Conservation (phyloP, 92 coral and sea anemone genomes). For the Epizoanthus rinbou region DNA sequence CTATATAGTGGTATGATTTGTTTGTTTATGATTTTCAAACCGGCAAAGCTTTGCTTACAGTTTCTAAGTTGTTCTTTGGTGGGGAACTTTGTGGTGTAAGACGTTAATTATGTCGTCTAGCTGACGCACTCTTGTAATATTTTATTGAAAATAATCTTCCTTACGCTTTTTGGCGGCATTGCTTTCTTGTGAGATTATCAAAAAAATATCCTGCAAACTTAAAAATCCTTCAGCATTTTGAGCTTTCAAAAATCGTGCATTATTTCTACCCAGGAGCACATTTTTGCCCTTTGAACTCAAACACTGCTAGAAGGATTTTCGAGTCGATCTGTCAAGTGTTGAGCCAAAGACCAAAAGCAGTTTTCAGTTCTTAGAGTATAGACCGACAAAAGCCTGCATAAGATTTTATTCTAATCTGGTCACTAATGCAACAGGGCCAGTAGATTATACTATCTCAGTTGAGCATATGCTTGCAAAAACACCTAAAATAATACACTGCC, state of each 20-base stretch:
- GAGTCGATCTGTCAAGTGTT: constrained; percentile 5
- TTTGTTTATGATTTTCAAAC: constrained; percentile 10
- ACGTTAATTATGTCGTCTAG: constrained; percentile 21
- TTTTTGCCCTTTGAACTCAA: constrained; percentile 24
- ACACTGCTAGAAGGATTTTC: not conserved
- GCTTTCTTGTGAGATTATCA: not conserved
- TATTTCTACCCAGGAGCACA: constrained; percentile 16
- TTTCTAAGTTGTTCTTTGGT: not conserved
- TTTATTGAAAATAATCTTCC: constrained; percentile 17
- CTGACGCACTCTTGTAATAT: not conserved
- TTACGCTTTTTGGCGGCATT: not conserved
- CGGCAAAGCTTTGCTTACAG: constrained; percentile 1
- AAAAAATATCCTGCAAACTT: not conserved
- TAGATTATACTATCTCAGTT: not conserved
- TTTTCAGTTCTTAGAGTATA: not conserved
- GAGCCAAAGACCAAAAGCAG: not conserved
- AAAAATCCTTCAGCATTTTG: not conserved
- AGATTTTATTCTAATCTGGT: not conserved
- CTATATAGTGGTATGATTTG: not conserved
- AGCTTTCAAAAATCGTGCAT: not conserved
- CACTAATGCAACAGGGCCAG: not conserved
- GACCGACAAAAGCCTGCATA: not conserved
- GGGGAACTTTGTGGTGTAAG: constrained; percentile 8
- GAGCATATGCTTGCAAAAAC: constrained; percentile 3
- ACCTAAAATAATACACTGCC: not conserved